Conservation (phyloP, 2,888 invertebrate genomes). For the Hydrotaea diabolus region DNA sequence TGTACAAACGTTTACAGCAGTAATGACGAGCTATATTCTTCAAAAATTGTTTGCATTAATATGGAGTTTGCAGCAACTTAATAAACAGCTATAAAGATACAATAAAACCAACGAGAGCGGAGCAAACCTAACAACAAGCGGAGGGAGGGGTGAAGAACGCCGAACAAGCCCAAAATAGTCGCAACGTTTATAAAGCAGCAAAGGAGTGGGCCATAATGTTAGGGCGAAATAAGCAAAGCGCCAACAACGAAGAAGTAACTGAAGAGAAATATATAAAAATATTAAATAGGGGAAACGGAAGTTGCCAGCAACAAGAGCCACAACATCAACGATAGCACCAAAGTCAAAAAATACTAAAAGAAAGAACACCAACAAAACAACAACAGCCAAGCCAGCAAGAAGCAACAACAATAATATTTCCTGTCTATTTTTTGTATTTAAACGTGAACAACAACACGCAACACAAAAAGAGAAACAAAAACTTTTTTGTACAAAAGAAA, state of each 20-base stretch:
- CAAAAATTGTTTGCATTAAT: conserved; percentile 21
- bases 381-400: conserved; percentile 23
- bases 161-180: not conserved
- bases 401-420: conserved; percentile 52
- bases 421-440: conserved; percentile 22
- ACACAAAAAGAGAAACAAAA: conserved; percentile 4
- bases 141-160: not conserved
- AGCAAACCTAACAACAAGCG: too few species aligned
- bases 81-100: conserved; percentile 56
- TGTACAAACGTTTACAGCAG: conserved; percentile 47
- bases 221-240: conserved; percentile 54
- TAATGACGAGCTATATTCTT: conserved; percentile 30
- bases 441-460: not conserved
- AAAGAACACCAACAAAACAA: not conserved
- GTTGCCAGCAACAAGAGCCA: conserved; percentile 17
- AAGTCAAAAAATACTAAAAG: conserved; percentile 31
- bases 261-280: conserved; percentile 51
- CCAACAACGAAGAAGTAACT: conserved; percentile 52
- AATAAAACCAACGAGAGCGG: not conserved
- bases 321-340: conserved; percentile 41
- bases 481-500: conserved; percentile 3
- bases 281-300: conserved; percentile 41
- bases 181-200: not conserved
- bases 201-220: conserved; percentile 50
- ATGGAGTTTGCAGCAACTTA: conserved; percentile 51